These are phyloP conservation scores for Lycodopsis pacificus DNA, from an alignment of 2,797 vertebrate genomes.

Conservation along the genomic window DNA sequence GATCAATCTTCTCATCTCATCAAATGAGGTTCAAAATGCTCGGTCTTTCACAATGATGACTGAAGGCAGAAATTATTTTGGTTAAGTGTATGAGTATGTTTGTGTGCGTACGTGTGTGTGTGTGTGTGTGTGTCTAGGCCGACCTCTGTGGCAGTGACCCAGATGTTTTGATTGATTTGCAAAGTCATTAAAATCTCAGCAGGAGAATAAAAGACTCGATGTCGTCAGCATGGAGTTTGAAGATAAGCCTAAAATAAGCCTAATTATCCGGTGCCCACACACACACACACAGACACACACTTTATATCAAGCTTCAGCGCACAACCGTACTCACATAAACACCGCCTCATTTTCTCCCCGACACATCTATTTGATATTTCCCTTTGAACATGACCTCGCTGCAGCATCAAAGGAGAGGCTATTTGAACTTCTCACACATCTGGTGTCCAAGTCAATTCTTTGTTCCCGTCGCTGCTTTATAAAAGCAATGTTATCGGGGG, in stretches of 20 bases:
- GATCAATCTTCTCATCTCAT: not conserved
- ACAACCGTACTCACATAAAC: conserved; percentile 36
- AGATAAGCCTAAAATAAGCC: conserved; percentile 54
- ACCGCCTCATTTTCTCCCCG: conserved; percentile 41
- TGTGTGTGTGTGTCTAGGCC: conserved; percentile 24
- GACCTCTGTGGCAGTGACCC: conserved; percentile 62
- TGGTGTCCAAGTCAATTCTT: conserved; percentile 61
- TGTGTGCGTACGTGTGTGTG: not conserved
- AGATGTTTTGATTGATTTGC: conserved; percentile 67
- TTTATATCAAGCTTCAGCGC: conserved; percentile 39
- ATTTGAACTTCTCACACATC: conserved; percentile 69
- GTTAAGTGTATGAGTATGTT: not conserved
- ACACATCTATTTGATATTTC: conserved; percentile 52
- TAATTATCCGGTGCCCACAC: conserved; percentile 52
- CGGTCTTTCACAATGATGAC: conserved; percentile 4
- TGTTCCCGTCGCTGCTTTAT: conserved; percentile 25
- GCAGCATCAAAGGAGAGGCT: conserved; percentile 68
- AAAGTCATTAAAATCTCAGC: conserved; percentile 70
- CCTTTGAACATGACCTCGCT: conserved; percentile 71
- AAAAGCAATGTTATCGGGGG: conserved; percentile 33
- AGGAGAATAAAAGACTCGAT: conserved; percentile 43
- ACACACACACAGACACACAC: conserved; percentile 8
- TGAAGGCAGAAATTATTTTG: conserved; percentile 31
- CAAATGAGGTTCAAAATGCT: not conserved
- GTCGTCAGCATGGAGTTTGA: conserved; percentile 49